Percentiles rank a stretch among this genome's conserved stretches.
Evolutionary conservation across 1,140 invertebrate species (phyloP).

Genomic region (Cydia fagiglandana): DNA sequence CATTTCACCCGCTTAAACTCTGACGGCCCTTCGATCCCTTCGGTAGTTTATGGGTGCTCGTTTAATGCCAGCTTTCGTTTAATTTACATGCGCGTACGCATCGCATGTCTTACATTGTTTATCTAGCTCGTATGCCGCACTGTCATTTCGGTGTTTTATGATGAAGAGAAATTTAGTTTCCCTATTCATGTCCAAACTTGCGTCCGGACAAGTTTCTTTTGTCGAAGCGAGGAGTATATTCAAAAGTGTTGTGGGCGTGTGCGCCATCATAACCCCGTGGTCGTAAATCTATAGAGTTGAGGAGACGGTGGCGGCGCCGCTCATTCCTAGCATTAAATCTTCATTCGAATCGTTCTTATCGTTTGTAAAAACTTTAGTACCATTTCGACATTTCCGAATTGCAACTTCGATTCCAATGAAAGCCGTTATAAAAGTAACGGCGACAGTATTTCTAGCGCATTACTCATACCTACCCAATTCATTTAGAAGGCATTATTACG

Average conservation of each 20-base stretch:
- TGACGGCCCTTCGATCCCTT: conserved; percentile 35
- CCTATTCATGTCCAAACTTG: conserved; percentile 32
- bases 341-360: conserved; percentile 58
- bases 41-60: conserved; percentile 19
- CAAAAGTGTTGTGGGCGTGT: conserved; percentile 54
- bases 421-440: conserved; percentile 5
- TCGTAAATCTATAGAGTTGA: conserved; percentile 55
- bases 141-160: conserved; percentile 31
- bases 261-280: conserved; percentile 50
- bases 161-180: conserved; percentile 30
- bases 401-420: conserved; percentile 9
- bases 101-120: conserved; percentile 28
- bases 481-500: conserved; percentile 1
- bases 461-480: conserved; percentile 1
- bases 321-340: conserved; percentile 53
- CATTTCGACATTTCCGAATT: conserved; percentile 33
- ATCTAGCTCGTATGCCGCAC: conserved; percentile 20
- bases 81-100: conserved; percentile 21
- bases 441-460: background rate
- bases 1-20: conserved; percentile 52
- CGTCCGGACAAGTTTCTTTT: conserved; percentile 38
- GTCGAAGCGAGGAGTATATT: conserved; percentile 33
- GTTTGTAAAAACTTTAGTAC: conserved; percentile 56
- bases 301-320: conserved; percentile 49
- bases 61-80: conserved; percentile 27